Evolutionary conservation across 2,888 invertebrate genomes (phyloP), one percentile per base, ranked within the genome.

Genomic region (Lymantria dispar): DNA sequence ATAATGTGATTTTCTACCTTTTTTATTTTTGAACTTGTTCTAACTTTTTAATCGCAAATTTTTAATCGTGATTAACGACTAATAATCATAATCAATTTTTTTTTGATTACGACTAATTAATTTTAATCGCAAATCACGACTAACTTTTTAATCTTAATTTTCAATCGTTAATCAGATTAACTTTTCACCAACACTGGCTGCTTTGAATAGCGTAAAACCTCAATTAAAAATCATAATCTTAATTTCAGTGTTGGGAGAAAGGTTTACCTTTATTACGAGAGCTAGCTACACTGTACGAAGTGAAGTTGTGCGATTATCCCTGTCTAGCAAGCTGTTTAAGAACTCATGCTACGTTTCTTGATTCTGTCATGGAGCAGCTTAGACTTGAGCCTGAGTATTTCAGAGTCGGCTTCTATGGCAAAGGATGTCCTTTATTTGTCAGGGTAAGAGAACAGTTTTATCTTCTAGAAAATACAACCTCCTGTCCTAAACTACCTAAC

Each of bases 371-470:
- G 75, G 95, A 95, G 7, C 96, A 97, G 76, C 91, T 97, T 45
- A 92, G 98, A 55, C 97, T 97, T 0, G 98, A 98, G 74, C 98
- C 98, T 0, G 98, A 98, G 82, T 99, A 98, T 81, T 99, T 98
- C 81, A 92, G 98, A 45, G 98, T 99, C 47, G 98, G 98, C 8
- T 99, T 98, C 85, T 98, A 97, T 74, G 99, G 98, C 13, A 94
- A 96, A 70, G 96, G 96, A 38, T 97, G 98, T 78, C 98, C 98
- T 3, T 89, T 97, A n/a, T 98, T 98, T 87, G 96, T 98, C 42
- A 93, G 98, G 87, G 98, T 98, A 87, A 92, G 95, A 36, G 10
- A 33, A 10, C 8, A 10, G 8, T 22, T 22, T 22, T 22, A 22
- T 22, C 22, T 22, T 22, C 22, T 22, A 22, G 5, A 5, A 22